Percentiles rank a stretch among this genome's conserved stretches.
These are phyloP conservation scores for Mizuhopecten yessoensis DNA, from an alignment of 1,140 invertebrate species.

Conservation along the genomic window DNA sequence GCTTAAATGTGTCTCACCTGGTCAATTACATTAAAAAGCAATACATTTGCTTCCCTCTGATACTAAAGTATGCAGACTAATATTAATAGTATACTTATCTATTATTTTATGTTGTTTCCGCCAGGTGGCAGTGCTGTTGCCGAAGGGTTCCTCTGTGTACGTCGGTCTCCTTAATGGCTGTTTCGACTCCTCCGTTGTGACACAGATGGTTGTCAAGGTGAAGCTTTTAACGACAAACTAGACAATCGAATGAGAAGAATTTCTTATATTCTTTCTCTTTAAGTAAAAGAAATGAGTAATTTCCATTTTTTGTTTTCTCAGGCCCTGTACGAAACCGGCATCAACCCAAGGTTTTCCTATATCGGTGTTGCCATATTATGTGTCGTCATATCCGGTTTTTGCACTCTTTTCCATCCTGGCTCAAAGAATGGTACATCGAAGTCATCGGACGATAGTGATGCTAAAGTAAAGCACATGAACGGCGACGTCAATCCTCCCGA, in stretches of 20 bases:
- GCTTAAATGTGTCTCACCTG: too few relatives aligned
- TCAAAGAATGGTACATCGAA: background rate
- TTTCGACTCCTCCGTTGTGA: background rate
- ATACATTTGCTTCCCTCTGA: too few relatives aligned
- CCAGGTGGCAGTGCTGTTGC: background rate
- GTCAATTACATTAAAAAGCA: too few relatives aligned
- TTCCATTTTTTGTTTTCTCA: background rate
- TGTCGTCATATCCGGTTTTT: background rate
- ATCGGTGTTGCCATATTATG: background rate
- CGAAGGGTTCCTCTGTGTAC: background rate
- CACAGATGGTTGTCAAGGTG: conserved; percentile 21
- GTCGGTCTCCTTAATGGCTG: background rate
- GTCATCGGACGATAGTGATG: background rate
- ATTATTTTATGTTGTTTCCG: too few relatives aligned
- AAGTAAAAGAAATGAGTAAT: background rate
- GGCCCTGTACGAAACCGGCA: conserved; percentile 5
- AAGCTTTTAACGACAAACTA: background rate
- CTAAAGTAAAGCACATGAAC: background rate
- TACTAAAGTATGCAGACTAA: too few relatives aligned
- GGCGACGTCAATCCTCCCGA: background rate
- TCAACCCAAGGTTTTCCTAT: background rate
- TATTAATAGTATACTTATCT: too few relatives aligned
- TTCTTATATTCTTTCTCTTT: background rate
- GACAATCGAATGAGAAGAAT: background rate
- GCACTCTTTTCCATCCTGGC: background rate